A percentile compares a stretch with the other conserved stretches of the same genome.
phyloP scores from a whole-genome alignment of 1,140 invertebrate genomes.

The Neodiprion fabricii region DNA sequence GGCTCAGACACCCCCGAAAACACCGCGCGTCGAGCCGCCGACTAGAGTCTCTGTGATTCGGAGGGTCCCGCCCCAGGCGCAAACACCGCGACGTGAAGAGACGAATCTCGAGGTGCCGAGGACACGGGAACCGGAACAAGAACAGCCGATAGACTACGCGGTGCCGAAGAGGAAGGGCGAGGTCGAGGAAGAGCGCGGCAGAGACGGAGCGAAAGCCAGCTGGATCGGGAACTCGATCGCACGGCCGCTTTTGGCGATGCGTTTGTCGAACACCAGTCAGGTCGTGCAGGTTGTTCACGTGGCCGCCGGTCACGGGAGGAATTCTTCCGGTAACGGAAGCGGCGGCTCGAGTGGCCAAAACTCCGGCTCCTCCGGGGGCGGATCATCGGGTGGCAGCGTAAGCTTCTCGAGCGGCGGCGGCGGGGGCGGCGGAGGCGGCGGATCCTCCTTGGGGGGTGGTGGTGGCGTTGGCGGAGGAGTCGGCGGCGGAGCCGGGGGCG shows the following conservation, averaged over 20 bases:
- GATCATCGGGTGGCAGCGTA: constrained; percentile 59
- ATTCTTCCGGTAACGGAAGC: constrained; percentile 33
- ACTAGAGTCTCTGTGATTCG: constrained; percentile 80
- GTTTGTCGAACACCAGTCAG: constrained; percentile 46
- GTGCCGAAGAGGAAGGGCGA: constrained; percentile 79
- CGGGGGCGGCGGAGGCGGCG: constrained; percentile 49
- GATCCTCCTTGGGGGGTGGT: constrained; percentile 60
- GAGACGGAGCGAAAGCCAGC: constrained; percentile 66
- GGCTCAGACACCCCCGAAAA: constrained; percentile 63
- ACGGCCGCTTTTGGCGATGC: constrained; percentile 52
- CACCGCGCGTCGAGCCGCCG: constrained; percentile 53
- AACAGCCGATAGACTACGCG: constrained; percentile 87
- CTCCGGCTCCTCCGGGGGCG: constrained; percentile 52
- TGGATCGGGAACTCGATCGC: constrained; percentile 60
- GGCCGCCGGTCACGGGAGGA: constrained; percentile 77
- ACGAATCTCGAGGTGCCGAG: constrained; percentile 51
- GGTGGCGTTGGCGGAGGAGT: constrained; percentile 67
- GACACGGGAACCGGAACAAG: constrained; percentile 64
- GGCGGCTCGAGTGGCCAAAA: constrained; percentile 46
- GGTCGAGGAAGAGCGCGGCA: constrained; percentile 67
- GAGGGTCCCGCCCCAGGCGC: constrained; percentile 73
- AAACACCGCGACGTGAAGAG: constrained; percentile 48
- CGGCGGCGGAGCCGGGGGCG: constrained; percentile 70
- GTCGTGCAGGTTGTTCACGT: constrained; percentile 54
- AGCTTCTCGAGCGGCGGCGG: constrained; percentile 53